These are phyloP conservation scores for Danaus melanippus DNA, from an alignment of 1,140 invertebrate genomes.

Conservation along the genomic window DNA sequence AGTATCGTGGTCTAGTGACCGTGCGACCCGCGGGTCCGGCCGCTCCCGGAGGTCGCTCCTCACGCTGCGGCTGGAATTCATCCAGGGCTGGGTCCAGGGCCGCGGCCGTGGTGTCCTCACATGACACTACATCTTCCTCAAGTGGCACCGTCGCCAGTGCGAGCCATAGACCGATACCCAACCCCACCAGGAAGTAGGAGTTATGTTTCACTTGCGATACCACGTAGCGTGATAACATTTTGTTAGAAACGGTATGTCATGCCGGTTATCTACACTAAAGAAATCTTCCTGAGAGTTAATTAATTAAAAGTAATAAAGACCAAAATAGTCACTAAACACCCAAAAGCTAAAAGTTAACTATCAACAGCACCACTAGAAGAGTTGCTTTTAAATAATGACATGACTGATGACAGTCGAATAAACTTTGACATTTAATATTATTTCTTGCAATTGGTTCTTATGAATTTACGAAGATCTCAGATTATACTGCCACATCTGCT, in stretches of 20 bases:
- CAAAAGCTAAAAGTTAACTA: too few species aligned
- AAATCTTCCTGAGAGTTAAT: too few species aligned
- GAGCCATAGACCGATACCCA: slow-evolving; percentile 56
- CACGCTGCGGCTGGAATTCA: slow-evolving; percentile 56
- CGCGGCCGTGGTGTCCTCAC: slow-evolving; percentile 13
- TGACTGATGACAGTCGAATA: too few species aligned
- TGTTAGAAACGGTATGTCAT: slow-evolving; percentile 4
- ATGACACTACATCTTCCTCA: slow-evolving; percentile 36
- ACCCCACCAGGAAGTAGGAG: slow-evolving; percentile 60
- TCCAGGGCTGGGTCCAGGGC: slow-evolving; percentile 35
- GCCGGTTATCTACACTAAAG: neutral
- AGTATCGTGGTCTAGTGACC: slow-evolving; percentile 87
- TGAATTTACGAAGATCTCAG: too few species aligned
- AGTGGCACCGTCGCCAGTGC: slow-evolving; percentile 50
- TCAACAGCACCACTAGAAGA: too few species aligned
- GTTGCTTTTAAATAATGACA: too few species aligned
- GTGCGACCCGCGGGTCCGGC: slow-evolving; percentile 46
- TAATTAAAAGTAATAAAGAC: too few species aligned
- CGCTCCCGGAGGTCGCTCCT: slow-evolving; percentile 40
- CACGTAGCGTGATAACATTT: slow-evolving; percentile 56
- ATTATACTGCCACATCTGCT: too few species aligned
- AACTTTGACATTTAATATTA: too few species aligned
- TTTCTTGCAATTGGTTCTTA: too few species aligned
- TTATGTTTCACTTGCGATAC: slow-evolving; percentile 66
- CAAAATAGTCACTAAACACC: too few species aligned